These are phyloP conservation scores for Pyrgilauda ruficollis DNA, from an alignment of 2,113 vertebrate species.

Conservation along the genomic window DNA sequence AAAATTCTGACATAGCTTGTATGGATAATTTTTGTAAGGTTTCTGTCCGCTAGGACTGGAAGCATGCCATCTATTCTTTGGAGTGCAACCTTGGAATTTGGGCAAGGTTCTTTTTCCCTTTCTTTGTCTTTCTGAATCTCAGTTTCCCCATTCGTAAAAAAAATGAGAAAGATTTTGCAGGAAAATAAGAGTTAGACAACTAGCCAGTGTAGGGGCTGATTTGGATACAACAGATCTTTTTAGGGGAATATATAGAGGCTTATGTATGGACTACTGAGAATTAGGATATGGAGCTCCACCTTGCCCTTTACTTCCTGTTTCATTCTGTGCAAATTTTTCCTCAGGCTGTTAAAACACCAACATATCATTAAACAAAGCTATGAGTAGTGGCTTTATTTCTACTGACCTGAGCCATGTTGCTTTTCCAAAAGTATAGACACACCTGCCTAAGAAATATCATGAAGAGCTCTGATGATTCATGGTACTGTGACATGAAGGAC, in stretches of 20 bases:
- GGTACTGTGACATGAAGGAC: background rate
- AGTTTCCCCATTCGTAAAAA: background rate
- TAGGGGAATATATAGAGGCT: background rate
- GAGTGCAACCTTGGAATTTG: background rate
- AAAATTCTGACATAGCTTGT: background rate
- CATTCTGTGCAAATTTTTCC: background rate
- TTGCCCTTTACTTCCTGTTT: background rate
- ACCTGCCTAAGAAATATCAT: background rate
- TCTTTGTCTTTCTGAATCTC: background rate
- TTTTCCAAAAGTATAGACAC: background rate
- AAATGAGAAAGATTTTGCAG: background rate
- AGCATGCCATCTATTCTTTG: background rate
- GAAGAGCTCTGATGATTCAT: background rate
- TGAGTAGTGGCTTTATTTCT: background rate
- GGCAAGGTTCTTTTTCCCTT: background rate
- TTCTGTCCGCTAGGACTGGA: background rate
- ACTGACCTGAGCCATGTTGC: background rate
- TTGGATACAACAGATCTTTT: background rate
- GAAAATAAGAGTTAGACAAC: background rate
- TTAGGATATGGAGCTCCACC: background rate
- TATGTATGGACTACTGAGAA: background rate
- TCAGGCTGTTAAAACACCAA: background rate
- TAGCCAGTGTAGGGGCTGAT: background rate
- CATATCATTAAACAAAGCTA: background rate
- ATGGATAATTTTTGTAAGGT: background rate